Conservation (phyloP, 2,113 vertebrate genomes). For the Rutilus rutilus region DNA sequence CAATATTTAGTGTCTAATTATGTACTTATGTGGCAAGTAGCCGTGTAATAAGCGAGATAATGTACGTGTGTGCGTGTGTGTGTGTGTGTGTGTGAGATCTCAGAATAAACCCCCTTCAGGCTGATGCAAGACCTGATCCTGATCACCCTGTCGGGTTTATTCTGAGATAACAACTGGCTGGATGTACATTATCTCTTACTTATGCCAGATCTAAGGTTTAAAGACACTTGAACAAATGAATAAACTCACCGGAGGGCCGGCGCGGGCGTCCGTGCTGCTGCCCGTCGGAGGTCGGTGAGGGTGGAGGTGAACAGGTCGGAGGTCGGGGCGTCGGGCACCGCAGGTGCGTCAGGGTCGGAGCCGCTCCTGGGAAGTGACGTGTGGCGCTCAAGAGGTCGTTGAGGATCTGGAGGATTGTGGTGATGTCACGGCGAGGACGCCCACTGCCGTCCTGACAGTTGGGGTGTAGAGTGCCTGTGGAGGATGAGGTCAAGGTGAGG, state of each 20-base stretch:
- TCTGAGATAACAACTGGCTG: no score
- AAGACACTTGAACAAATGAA: no score
- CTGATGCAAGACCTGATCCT: no score
- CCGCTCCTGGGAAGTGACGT: conserved; percentile 86
- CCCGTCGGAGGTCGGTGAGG: conserved; percentile 65
- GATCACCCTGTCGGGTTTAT: no score
- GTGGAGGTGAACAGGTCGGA: conserved; percentile 21
- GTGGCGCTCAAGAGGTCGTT: conserved; percentile 91
- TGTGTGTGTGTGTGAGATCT: no score
- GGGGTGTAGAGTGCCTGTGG: conserved; percentile 87
- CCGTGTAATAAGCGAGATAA: no score
- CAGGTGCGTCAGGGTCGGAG: conserved; percentile 77
- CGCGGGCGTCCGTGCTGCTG: conserved; percentile 63
- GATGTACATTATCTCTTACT: no score
- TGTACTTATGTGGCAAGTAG: no score
- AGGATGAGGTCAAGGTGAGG: neutral
- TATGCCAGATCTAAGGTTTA: no score
- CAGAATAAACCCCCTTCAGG: no score
- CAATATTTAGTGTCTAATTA: no score
- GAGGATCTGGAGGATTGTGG: conserved; percentile 93
- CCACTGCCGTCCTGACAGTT: conserved; percentile 84
- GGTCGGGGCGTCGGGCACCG: conserved; percentile 62
- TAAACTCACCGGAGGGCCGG: conserved; percentile 52
- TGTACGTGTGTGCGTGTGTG: no score
- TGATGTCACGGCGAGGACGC: conserved; percentile 83